Evolutionary conservation across 1,140 invertebrate genomes (phyloP).

Genomic region (Octopus sinensis): DNA sequence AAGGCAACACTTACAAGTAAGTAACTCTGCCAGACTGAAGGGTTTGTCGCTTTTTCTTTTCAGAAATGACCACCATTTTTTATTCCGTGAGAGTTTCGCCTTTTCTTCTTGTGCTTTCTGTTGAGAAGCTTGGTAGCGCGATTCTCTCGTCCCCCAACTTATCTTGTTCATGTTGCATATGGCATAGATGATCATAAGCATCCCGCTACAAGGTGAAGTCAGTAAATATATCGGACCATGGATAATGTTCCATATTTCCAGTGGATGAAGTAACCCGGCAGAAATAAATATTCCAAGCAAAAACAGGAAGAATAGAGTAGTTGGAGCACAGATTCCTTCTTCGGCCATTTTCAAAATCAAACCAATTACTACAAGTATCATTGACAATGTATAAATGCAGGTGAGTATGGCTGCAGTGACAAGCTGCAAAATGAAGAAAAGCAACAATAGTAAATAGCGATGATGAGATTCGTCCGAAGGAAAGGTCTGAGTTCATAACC

Average conservation of each 20-base stretch:
- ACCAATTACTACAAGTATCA: conserved; percentile 55
- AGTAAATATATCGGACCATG: conserved; percentile 83
- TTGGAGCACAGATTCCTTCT: conserved; percentile 52
- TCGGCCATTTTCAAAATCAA: conserved; percentile 48
- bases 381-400: conserved; percentile 47
- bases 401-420: conserved; percentile 45
- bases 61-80: conserved; percentile 8
- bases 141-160: conserved; percentile 86
- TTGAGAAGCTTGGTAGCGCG: conserved; percentile 28
- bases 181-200: conserved; percentile 89
- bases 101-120: conserved; percentile 22
- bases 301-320: conserved; percentile 52
- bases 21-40: conserved; percentile 47
- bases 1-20: conserved; percentile 48
- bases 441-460: background rate
- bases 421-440: conserved; percentile 34
- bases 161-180: conserved; percentile 88
- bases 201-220: conserved; percentile 91
- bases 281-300: conserved; percentile 61
- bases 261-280: conserved; percentile 77
- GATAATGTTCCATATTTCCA: conserved; percentile 72
- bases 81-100: background rate
- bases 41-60: conserved; percentile 33
- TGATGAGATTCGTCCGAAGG: background rate
- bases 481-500: background rate